Evolutionary conservation across 2,888 invertebrate genomes (phyloP).

Genomic region (Noctua janthina): DNA sequence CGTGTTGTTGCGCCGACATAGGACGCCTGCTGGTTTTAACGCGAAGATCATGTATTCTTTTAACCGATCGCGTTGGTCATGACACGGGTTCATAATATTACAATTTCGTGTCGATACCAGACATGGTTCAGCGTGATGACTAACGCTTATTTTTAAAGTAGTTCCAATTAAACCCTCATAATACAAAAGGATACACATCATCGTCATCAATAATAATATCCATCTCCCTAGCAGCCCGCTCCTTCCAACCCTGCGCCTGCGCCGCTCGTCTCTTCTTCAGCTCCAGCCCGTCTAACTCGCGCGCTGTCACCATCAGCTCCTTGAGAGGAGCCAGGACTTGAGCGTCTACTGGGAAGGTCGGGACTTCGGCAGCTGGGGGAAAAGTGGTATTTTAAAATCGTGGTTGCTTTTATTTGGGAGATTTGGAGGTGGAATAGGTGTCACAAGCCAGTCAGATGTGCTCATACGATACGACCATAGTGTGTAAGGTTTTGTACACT

Average conservation of each 20-base stretch:
- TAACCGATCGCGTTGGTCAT: no score
- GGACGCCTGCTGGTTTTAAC: no score
- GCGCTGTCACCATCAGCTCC: conserved; percentile 93
- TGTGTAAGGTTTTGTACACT: no score
- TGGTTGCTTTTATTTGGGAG: background rate
- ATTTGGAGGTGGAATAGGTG: background rate
- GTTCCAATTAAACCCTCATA: background rate
- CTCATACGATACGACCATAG: no score
- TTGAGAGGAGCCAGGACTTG: conserved; percentile 91
- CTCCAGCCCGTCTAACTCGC: conserved; percentile 95
- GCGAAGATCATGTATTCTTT: no score
- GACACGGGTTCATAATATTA: no score
- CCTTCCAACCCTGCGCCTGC: conserved; percentile 95
- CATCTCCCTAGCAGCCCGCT: conserved; percentile 96
- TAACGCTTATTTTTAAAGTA: background rate
- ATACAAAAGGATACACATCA: conserved; percentile 86
- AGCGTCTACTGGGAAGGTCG: conserved; percentile 94
- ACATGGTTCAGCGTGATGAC: background rate
- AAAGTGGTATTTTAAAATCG: background rate
- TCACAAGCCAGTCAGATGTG: no score
- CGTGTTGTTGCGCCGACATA: no score
- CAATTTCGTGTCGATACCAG: no score
- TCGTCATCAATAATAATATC: conserved; percentile 97
- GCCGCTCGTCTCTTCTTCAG: conserved; percentile 91
- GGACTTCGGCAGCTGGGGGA: conserved; percentile 94